Evolutionary conservation across 2,888 invertebrate genomes (phyloP).

Genomic region (Pristionchus japonicus): DNA sequence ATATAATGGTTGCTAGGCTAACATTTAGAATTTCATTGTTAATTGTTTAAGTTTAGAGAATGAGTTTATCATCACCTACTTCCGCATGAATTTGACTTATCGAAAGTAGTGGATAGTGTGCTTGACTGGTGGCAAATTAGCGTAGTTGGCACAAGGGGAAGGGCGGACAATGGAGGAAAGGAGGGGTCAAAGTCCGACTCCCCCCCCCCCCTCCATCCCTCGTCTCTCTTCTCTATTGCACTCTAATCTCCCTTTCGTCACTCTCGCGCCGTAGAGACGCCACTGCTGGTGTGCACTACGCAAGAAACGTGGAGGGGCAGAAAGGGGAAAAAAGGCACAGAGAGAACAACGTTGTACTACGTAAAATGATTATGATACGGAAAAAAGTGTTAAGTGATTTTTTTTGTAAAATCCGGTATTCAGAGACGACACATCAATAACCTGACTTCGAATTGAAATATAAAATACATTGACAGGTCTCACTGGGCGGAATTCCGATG

Average conservation of each 20-base stretch:
- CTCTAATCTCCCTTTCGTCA: background rate
- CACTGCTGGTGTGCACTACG: background rate
- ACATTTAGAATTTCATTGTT: too few relatives aligned
- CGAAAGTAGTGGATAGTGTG: background rate
- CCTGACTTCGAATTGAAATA: too few relatives aligned
- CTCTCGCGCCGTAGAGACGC: background rate
- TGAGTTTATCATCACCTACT: too few relatives aligned
- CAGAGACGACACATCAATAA: too few relatives aligned
- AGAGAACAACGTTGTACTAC: background rate
- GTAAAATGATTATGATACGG: background rate
- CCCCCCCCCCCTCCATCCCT: background rate
- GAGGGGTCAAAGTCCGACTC: conserved; percentile 36
- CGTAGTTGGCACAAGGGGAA: background rate
- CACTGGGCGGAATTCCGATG: conserved; percentile 83
- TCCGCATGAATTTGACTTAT: too few relatives aligned
- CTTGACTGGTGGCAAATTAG: background rate
- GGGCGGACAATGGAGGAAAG: too few relatives aligned
- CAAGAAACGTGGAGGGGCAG: conserved; percentile 13
- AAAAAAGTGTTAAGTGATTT: background rate
- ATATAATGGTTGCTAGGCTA: too few relatives aligned
- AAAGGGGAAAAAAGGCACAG: background rate
- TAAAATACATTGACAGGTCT: too few relatives aligned
- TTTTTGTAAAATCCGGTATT: too few relatives aligned
- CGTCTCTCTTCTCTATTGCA: background rate
- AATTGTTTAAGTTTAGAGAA: too few relatives aligned